Base-by-base conservation (phyloP, 2,888 invertebrate species). In the Stratiomys singularior region DNA sequence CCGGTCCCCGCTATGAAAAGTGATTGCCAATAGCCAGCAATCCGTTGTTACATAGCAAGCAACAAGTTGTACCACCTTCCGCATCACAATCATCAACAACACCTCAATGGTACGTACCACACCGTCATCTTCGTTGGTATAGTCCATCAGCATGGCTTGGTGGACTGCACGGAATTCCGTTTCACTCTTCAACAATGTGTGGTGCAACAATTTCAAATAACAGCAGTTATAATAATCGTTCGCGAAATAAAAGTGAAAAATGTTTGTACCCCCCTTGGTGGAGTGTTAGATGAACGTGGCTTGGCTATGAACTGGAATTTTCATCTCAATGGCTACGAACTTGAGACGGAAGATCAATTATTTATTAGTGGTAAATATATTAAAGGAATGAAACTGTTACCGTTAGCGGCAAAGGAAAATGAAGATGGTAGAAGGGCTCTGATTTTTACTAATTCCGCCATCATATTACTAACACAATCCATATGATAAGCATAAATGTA, bases 171-270 rank as follows among this genome's bases (percentile, higher is more conserved):
- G 52, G n/a, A 13, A 52, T 52, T 52, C 52, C 52, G 15, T n/a
- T 52, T 52, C 52, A 52, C 52, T 52, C 52, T 52, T 52, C 15
- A 9, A 13, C 52, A 52, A n/a, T 52, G 18, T 52, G 15, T 13
- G n/a, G 15, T 13, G 15, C 52, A n/a, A n/a, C 52, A 52, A 52
- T 52, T 52, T 52, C 52, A 52, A 52, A 4, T 44, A 44, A n/a
- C 37, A 3, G 9, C 9, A 37, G 60, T 60, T 7, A 60, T 25
- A 60, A 60, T 60, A 4, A 25, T 60, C 15, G 3, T 9, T 5
- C 5, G 25, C 60, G 60, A 25, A 60, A 60, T 25, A 60, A 60
- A 60, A 60, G 21, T 25, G 60, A 21, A 60, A 25, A 60, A 25
- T 7, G 23, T 4, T 23, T 25, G 25, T 52, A 18, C 15, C 15